Evolutionary conservation across 2,888 invertebrate species (phyloP).

Genomic region (Drosophila prolongata): DNA sequence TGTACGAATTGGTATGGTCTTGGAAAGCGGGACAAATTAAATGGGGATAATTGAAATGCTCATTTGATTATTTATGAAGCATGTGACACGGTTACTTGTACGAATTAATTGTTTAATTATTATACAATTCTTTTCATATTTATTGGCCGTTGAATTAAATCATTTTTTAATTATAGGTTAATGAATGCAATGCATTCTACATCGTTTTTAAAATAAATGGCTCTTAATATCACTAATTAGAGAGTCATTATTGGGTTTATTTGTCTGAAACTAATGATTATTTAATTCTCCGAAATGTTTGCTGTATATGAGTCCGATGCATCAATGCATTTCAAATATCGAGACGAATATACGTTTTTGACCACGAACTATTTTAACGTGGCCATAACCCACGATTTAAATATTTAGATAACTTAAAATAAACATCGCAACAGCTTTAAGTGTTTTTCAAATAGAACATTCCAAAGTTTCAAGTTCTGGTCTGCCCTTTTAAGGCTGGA

Average conservation of each 20-base stretch:
- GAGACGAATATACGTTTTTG: too few species aligned
- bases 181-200: slow-evolving; percentile 50
- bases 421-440: neutral
- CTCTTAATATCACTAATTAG: slow-evolving; percentile 21
- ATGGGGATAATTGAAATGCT: slow-evolving; percentile 15
- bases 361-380: neutral
- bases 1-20: neutral
- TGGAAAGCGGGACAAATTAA: neutral
- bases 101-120: slow-evolving; percentile 35
- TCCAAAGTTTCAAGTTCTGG: neutral
- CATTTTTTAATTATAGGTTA: slow-evolving; percentile 50
- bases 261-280: slow-evolving; percentile 11
- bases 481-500: neutral
- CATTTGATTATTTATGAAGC: slow-evolving; percentile 17
- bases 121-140: slow-evolving; percentile 10
- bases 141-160: slow-evolving; percentile 35
- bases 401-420: neutral
- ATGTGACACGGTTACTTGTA: slow-evolving; percentile 5
- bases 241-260: neutral
- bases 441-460: slow-evolving; percentile 1
- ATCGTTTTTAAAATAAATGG: slow-evolving; percentile 9
- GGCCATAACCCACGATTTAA: neutral
- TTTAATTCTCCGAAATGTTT: slow-evolving; percentile 23
- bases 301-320: neutral
- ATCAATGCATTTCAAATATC: neutral